Evolutionary conservation across 2,797 vertebrate genomes (phyloP).

Genomic region (Lagodon rhomboides): DNA sequence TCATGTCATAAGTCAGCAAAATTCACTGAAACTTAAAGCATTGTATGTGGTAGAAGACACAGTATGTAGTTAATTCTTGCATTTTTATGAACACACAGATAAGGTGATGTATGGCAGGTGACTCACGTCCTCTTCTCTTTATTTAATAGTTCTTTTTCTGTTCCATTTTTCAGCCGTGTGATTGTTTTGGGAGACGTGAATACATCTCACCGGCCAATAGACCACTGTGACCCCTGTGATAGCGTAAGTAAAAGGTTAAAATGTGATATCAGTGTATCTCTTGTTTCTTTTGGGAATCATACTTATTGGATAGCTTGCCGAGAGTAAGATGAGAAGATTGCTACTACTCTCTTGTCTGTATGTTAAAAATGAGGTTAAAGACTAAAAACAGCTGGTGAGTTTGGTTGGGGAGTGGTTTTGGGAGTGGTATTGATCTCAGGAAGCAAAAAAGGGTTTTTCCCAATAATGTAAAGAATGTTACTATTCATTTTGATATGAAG

Average conservation of each 20-base stretch:
- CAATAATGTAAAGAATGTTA: background rate
- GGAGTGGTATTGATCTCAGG: background rate
- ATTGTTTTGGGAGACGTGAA: conserved; percentile 93
- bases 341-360: background rate
- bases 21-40: background rate
- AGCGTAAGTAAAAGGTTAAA: conserved; percentile 81
- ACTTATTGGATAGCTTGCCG: background rate
- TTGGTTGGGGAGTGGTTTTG: too few species aligned
- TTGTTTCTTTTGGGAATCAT: background rate
- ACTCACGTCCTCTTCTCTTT: background rate
- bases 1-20: background rate
- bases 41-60: background rate
- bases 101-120: too few species aligned
- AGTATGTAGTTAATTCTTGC: background rate
- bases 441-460: background rate
- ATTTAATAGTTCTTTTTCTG: conserved; percentile 10
- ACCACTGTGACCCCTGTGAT: conserved; percentile 91
- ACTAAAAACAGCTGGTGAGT: background rate
- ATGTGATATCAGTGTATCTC: background rate
- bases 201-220: conserved; percentile 90
- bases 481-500: background rate
- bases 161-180: conserved; percentile 85
- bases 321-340: background rate
- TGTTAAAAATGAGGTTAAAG: background rate
- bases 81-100: too few species aligned